Conservation (phyloP, 2,888 invertebrate genomes). For the Trichopria drosophilae region DNA sequence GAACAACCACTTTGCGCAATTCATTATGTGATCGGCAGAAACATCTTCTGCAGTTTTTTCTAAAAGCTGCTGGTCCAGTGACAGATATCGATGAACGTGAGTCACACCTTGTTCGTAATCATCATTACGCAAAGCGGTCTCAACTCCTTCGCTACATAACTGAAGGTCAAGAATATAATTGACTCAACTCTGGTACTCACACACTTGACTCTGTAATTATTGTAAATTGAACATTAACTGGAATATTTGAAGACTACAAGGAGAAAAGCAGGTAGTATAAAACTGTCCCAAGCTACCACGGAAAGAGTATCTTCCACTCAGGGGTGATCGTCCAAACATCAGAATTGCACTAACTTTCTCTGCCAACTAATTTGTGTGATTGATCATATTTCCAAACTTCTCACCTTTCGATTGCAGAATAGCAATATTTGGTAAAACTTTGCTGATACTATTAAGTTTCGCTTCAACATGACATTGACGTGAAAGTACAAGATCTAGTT, state of each 20-base stretch:
- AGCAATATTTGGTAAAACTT: conserved; percentile 78
- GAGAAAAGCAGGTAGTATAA: conserved; percentile 6
- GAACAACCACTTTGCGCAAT: conserved; percentile 70
- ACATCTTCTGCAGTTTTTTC: conserved; percentile 78
- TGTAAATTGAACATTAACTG: conserved; percentile 2
- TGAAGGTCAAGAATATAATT: conserved; percentile 94
- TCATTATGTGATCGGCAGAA: conserved; percentile 70
- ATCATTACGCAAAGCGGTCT: conserved; percentile 88
- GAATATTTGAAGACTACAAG: conserved; percentile 6
- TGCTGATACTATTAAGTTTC: conserved; percentile 78
- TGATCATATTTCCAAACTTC: conserved; percentile 81
- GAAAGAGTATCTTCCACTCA: conserved; percentile 69
- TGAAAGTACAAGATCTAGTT: conserved; percentile 72
- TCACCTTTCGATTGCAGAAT: conserved; percentile 77
- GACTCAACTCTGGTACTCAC: conserved; percentile 90
- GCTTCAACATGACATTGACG: conserved; percentile 77
- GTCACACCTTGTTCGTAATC: conserved; percentile 97
- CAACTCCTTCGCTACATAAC: conserved; percentile 96
- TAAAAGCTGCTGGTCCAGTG: conserved; percentile 85
- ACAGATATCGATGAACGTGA: conserved; percentile 90
- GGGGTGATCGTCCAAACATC: too few species aligned
- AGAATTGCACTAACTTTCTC: conserved; percentile 86
- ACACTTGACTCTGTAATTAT: conserved; percentile 76
- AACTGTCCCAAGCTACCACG: background rate
- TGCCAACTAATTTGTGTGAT: conserved; percentile 83